phyloP scores from a whole-genome alignment of 2,113 vertebrate genomes.

The Phalacrocorax brasilianus region DNA sequence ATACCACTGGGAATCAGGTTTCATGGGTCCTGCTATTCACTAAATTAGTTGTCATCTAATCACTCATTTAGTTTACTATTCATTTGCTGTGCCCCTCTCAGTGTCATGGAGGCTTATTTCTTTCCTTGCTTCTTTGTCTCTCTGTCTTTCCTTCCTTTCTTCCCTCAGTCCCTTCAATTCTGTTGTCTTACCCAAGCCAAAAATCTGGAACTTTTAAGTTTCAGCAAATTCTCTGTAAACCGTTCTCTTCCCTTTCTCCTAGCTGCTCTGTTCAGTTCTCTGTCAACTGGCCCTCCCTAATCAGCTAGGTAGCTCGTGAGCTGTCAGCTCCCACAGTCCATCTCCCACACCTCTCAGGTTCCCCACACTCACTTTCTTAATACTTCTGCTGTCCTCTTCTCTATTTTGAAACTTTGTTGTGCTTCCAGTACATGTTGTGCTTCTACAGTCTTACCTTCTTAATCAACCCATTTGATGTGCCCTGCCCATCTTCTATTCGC shows the following conservation, averaged over 20 bases:
- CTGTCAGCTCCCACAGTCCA: neutral
- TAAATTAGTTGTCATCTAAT: neutral
- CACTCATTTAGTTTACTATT: neutral
- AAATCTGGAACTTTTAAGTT: neutral
- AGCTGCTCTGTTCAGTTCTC: neutral
- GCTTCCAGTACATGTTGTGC: neutral
- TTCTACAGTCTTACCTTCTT: neutral
- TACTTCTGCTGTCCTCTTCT: neutral
- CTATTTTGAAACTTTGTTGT: neutral
- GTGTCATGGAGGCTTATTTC: neutral
- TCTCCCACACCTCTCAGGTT: neutral
- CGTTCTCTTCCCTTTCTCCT: neutral
- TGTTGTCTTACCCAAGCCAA: neutral
- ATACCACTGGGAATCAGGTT: neutral
- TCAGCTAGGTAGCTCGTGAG: neutral
- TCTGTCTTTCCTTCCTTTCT: neutral
- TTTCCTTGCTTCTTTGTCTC: neutral
- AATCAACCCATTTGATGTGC: neutral
- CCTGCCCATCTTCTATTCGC: neutral
- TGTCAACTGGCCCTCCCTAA: neutral
- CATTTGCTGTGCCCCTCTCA: neutral
- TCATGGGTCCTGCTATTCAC: neutral
- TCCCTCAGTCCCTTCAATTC: neutral
- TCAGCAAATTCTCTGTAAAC: neutral
- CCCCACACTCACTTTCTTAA: neutral